Base-by-base conservation (phyloP, 1,140 invertebrate species). In the Nilaparvata lugens region DNA sequence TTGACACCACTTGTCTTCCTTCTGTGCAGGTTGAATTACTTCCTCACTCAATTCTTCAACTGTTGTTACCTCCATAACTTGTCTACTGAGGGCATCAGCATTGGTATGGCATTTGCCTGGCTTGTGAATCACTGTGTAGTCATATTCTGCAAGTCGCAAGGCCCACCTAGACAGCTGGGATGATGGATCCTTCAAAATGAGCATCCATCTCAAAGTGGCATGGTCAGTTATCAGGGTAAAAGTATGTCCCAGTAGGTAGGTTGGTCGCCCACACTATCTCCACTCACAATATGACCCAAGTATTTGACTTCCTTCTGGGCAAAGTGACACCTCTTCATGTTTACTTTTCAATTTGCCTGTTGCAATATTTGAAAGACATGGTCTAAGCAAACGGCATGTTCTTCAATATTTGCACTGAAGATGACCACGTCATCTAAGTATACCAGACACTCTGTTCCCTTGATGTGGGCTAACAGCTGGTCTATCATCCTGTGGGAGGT, bases 221-320 rank as follows among this genome's bases (percentile, higher is more conserved):
- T 82, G 75, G 62, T 83, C 79, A 1, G 76, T 81, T 11, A 74
- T 56, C 1, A 82, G 69, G 19, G 63, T 72, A 40, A 73, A 70
- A 1, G 81, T 62, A 72, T 74, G 68, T 18, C 73, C 74, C 60
- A 73, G 74, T 4, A 83, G 58, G 66, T 78, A 81, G 67, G 51
- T 75, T 65, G 0, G 75, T 66, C 1, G 70, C 70, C 68, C 70
- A 75, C 1, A 81, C 65, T 6, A 75, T 67, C 59, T 5, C 60
- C 31, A 18, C 64, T 62, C 6, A 76, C 64, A 1, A 71, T 59
- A 53, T 72, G 71, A 3, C 74, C 73, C 9, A 75, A 58, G 61
- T 71, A 74, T 74, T 72, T 38, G 73, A 59, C 62, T 69, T 72
- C 13, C 53, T 54, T 4, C 25, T 28, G 25, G 7, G 25, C 25